A percentile compares a stretch with the other conserved stretches of the same genome.
Conservation (phyloP, 2,797 vertebrate species). For the Zenarchopterus dispar region DNA sequence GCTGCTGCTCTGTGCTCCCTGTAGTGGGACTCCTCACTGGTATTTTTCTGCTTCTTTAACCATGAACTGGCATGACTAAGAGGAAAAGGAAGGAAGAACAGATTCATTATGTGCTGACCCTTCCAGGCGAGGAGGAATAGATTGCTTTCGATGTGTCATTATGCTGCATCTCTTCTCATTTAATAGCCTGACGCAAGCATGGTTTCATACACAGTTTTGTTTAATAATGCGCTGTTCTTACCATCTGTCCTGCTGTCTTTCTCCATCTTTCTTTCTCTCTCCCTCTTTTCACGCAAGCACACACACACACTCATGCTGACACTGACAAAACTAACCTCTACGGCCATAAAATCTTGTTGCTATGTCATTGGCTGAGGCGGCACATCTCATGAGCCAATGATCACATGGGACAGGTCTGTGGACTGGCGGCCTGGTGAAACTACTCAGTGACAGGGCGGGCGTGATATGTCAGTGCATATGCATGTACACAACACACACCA, state of each 20-base stretch:
- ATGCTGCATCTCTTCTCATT: conserved; percentile 12
- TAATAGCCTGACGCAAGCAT: conserved; percentile 8
- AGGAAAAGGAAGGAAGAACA: neutral
- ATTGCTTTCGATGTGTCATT: conserved; percentile 17
- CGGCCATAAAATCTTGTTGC: conserved; percentile 45
- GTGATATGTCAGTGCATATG: conserved; percentile 41
- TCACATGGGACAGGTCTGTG: conserved; percentile 40
- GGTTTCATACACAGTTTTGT: conserved; percentile 3
- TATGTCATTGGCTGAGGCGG: conserved; percentile 54
- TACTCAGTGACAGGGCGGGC: conserved; percentile 66
- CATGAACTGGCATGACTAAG: conserved; percentile 2
- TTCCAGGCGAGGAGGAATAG: neutral
- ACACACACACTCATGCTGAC: conserved; percentile 17
- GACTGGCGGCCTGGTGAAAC: conserved; percentile 53
- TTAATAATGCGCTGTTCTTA: conserved; percentile 12
- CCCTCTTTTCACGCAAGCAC: conserved; percentile 2
- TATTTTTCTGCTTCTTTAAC: conserved; percentile 32
- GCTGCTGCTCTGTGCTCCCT: no score
- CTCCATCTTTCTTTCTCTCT: conserved; percentile 1
- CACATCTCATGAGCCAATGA: conserved; percentile 55
- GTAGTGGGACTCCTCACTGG: no score
- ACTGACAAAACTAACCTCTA: conserved; percentile 27
- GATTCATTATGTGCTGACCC: conserved; percentile 7
- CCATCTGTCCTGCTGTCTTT: neutral
- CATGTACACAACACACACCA: conserved; percentile 24